Conservation (phyloP, 2,797 vertebrate species). For the Brachymystax lenok region DNA sequence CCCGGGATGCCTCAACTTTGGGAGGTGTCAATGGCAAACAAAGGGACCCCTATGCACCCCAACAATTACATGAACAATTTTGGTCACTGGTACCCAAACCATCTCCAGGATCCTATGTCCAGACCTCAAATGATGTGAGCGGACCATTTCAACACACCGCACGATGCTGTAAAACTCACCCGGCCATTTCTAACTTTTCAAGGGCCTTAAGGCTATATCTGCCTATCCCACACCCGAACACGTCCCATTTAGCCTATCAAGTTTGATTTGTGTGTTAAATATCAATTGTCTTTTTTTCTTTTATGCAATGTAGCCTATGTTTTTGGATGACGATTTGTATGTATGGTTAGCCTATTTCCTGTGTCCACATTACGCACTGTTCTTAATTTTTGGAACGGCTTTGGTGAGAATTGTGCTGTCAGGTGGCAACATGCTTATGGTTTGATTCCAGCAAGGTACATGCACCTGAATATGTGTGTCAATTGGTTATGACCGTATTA, state of each 20-base stretch:
- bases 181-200: conserved; percentile 9
- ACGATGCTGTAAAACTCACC: conserved; percentile 12
- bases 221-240: too few species aligned
- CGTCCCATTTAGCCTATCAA: not conserved
- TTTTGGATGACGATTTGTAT: not conserved
- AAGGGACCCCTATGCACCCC: conserved; percentile 78
- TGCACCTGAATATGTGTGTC: not conserved
- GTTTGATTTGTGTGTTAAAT: conserved; percentile 4
- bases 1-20: conserved; percentile 81
- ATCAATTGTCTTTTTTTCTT: not conserved
- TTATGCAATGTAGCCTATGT: conserved; percentile 3
- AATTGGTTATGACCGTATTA: not conserved
- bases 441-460: not conserved
- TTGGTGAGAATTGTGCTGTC: not conserved
- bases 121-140: conserved; percentile 86
- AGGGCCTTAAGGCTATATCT: not conserved
- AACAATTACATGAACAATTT: conserved; percentile 85
- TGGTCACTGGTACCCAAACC: conserved; percentile 87
- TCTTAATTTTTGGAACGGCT: not conserved
- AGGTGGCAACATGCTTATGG: not conserved
- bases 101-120: conserved; percentile 77
- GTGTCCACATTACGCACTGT: not conserved
- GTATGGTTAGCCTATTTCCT: not conserved
- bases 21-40: conserved; percentile 83
- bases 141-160: conserved; percentile 36